Percentiles rank a stretch among this genome's conserved stretches.
phyloP scores from a whole-genome alignment of 2,888 invertebrate genomes.

The Melinaea menophilus region DNA sequence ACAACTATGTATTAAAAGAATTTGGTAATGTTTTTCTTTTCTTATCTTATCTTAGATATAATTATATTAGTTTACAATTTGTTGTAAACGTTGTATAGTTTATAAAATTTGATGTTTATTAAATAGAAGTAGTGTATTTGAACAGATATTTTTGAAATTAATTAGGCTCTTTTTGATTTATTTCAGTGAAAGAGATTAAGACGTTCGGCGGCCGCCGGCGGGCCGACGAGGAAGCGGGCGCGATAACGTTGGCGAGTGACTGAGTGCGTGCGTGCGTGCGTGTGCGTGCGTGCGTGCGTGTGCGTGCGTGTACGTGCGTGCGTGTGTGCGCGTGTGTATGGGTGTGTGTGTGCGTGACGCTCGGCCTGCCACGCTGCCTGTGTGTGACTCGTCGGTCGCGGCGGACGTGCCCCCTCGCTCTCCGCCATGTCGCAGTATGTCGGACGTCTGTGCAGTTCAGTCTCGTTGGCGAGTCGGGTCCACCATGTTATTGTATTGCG shows the following conservation, averaged over 20 bases:
- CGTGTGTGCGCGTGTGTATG: constrained; percentile 16
- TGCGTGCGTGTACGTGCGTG: too few species aligned
- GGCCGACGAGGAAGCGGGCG: constrained; percentile 62
- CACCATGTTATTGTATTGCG: constrained; percentile 39
- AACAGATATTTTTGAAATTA: too few species aligned
- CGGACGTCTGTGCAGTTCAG: too few species aligned
- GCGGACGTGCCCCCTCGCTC: constrained; percentile 17
- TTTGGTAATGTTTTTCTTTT: background rate
- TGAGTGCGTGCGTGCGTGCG: too few species aligned
- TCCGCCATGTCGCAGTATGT: background rate
- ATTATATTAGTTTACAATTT: background rate
- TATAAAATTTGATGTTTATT: constrained; percentile 28
- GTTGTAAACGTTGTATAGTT: constrained; percentile 19
- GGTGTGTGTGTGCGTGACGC: constrained; percentile 23
- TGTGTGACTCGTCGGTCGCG: constrained; percentile 12
- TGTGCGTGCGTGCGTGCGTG: too few species aligned
- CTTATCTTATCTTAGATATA: constrained; percentile 4
- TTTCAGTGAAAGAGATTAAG: constrained; percentile 70
- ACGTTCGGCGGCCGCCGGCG: constrained; percentile 64
- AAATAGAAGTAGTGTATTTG: too few species aligned
- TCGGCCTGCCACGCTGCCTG: constrained; percentile 15
- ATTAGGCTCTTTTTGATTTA: constrained; percentile 13
- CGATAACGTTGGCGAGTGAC: constrained; percentile 47
- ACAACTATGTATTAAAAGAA: background rate
- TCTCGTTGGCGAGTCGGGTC: constrained; percentile 1